Conservation (phyloP, 2,888 invertebrate species). For the Drosophila cognata region DNA sequence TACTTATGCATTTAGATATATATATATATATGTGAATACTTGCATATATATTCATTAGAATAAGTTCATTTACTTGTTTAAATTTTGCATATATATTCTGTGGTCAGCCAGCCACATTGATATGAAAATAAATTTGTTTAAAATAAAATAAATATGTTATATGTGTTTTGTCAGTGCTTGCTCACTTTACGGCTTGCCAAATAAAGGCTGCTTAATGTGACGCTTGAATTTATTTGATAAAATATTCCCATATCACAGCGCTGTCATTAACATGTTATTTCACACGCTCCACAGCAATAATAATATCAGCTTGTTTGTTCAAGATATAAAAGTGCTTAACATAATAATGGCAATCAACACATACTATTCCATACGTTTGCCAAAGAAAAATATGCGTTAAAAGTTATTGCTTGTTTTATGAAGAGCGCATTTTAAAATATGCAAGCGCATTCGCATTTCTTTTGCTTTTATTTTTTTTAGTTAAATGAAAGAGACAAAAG, state of each 20-base stretch:
- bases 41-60: constrained; percentile 32
- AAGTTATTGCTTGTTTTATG: not conserved
- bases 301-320: constrained; percentile 2
- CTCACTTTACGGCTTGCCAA: constrained; percentile 23
- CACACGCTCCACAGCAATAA: constrained; percentile 44
- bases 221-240: constrained; percentile 38
- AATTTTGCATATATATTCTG: constrained; percentile 49
- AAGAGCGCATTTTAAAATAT: constrained; percentile 11
- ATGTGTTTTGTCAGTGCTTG: constrained; percentile 6
- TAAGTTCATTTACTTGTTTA: constrained; percentile 54
- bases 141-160: constrained; percentile 14
- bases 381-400: constrained; percentile 2
- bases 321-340: not conserved
- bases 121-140: constrained; percentile 13
- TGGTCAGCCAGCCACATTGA: constrained; percentile 30
- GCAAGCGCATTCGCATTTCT: constrained; percentile 7
- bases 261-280: constrained; percentile 44
- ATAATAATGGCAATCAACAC: constrained; percentile 18
- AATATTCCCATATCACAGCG: constrained; percentile 31
- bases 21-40: not conserved
- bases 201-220: constrained; percentile 26
- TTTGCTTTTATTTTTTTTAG: constrained; percentile 1
- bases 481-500: not conserved
- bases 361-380: not conserved
- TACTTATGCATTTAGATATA: constrained; percentile 19